These are phyloP conservation scores for Trissolcus japonicus DNA, from an alignment of 2,888 invertebrate genomes.

Conservation along the genomic window DNA sequence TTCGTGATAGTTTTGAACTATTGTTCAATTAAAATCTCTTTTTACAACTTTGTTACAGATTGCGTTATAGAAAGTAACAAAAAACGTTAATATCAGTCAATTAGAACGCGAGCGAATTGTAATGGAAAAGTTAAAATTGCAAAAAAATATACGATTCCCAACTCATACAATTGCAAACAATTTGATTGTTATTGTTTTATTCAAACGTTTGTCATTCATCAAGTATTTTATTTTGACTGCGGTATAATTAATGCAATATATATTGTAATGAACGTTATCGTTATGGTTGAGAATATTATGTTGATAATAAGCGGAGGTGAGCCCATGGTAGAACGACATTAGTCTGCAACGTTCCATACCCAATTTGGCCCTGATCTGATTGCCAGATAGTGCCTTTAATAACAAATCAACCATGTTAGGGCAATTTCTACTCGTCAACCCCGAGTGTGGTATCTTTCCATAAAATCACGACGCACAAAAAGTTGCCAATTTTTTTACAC, in stretches of 20 bases:
- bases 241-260: conserved; percentile 21
- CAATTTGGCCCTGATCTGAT: conserved; percentile 44
- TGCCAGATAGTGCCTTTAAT: conserved; percentile 45
- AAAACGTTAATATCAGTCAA: no score
- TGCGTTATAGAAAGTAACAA: no score
- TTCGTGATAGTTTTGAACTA: background rate
- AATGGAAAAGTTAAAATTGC: no score
- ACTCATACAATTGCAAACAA: no score
- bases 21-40: conserved; percentile 13
- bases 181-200: background rate
- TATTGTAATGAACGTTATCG: conserved; percentile 11
- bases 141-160: background rate
- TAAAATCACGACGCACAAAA: conserved; percentile 19
- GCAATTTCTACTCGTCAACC: conserved; percentile 37
- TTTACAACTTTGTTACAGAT: no score
- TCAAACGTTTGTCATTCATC: background rate
- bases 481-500: conserved; percentile 9
- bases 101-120: no score
- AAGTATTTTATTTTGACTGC: conserved; percentile 9
- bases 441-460: conserved; percentile 30
- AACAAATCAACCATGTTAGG: conserved; percentile 43
- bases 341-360: conserved; percentile 40
- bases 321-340: conserved; percentile 27
- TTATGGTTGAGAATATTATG: conserved; percentile 30
- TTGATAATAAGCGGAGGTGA: conserved; percentile 22